phyloP scores from a whole-genome alignment of 1,140 invertebrate genomes.

The Achatina immaculata region DNA sequence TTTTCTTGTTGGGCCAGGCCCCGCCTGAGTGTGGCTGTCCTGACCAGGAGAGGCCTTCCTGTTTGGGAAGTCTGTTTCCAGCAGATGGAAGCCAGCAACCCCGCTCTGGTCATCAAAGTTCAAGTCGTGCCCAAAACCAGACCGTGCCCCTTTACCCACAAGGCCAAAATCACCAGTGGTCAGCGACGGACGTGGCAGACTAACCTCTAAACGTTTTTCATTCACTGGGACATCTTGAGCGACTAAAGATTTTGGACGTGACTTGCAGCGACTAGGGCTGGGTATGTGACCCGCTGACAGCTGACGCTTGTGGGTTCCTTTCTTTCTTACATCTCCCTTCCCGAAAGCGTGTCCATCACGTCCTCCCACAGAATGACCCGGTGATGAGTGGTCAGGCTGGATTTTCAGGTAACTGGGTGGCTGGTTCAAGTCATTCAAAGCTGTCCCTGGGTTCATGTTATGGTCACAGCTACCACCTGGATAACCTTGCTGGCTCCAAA shows the following conservation, averaged over 20 bases:
- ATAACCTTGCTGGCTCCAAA: background rate
- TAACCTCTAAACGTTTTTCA: background rate
- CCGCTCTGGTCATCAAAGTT: slow-evolving; percentile 27
- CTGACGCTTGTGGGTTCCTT: background rate
- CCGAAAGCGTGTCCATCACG: background rate
- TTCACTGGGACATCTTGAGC: background rate
- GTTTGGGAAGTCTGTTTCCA: background rate
- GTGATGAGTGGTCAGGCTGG: background rate
- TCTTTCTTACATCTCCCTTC: slow-evolving; percentile 7
- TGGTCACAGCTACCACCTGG: background rate
- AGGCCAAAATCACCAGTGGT: background rate
- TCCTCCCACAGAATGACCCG: background rate
- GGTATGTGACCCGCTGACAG: background rate
- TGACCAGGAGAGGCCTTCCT: background rate
- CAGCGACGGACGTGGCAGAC: background rate
- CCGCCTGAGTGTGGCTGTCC: background rate
- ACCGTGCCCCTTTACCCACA: background rate
- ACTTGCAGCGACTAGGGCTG: slow-evolving; percentile 14
- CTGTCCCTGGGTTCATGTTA: background rate
- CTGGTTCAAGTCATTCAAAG: slow-evolving; percentile 19
- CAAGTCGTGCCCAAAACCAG: slow-evolving; percentile 29
- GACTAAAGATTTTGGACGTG: slow-evolving; percentile 21
- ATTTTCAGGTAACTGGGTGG: background rate
- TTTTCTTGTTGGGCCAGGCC: background rate
- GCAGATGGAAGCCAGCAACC: slow-evolving; percentile 2